Evolutionary conservation across 2,113 vertebrate species (phyloP).

Genomic region (Raja brachyura): DNA sequence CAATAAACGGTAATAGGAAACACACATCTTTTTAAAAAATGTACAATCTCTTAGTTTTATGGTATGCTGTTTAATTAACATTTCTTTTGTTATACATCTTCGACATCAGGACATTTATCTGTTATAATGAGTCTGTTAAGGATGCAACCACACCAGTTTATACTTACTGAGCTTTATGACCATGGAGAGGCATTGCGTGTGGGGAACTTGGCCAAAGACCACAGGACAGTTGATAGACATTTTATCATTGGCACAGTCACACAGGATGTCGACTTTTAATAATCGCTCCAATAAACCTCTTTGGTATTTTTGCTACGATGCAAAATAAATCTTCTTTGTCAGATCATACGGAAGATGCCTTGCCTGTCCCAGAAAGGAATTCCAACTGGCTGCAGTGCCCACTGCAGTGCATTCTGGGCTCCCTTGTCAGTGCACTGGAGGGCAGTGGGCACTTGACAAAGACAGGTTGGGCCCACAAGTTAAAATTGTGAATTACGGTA

Average conservation of each 20-base stretch:
- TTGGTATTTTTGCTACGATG: background rate
- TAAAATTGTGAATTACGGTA: too few relatives aligned
- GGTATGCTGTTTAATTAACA: background rate
- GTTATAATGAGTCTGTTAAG: background rate
- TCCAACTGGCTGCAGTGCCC: too few relatives aligned
- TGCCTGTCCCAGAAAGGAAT: too few relatives aligned
- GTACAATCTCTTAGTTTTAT: background rate
- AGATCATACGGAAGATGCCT: too few relatives aligned
- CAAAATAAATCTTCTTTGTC: background rate
- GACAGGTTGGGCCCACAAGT: too few relatives aligned
- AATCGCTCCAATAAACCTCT: background rate
- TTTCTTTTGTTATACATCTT: background rate
- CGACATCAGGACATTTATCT: background rate
- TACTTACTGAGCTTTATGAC: background rate
- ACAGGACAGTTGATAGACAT: background rate
- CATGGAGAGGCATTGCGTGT: background rate
- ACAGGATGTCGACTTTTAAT: background rate
- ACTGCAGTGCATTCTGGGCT: too few relatives aligned
- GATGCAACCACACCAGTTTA: background rate
- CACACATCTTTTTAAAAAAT: background rate
- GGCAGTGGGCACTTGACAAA: too few relatives aligned
- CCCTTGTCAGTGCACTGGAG: too few relatives aligned
- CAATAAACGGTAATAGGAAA: background rate
- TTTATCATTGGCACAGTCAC: background rate
- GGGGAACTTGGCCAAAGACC: background rate